Conservation (phyloP, 2,113 vertebrate species). For the Plectropomus leopardus region DNA sequence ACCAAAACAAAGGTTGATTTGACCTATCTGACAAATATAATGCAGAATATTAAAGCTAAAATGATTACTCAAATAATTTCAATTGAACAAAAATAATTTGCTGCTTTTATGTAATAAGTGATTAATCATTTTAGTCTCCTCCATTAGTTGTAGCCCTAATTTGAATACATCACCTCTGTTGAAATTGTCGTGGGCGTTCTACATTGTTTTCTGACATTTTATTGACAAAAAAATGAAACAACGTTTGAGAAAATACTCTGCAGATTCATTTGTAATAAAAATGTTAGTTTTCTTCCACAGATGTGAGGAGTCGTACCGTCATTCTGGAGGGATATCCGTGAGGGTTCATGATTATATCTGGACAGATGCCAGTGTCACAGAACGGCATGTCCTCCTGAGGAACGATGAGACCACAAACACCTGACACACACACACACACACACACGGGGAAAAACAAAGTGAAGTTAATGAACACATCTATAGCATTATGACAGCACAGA, state of each 20-base stretch:
- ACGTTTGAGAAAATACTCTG: background rate
- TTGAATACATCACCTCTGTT: background rate
- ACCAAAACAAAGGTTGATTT: background rate
- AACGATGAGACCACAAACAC: constrained; percentile 97
- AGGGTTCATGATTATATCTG: constrained; percentile 99
- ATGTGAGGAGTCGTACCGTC: constrained; percentile 87
- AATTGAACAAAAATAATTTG: background rate
- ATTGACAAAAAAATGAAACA: background rate
- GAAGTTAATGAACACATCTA: background rate
- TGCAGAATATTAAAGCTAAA: background rate
- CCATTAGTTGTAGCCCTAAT: background rate
- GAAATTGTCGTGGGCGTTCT: background rate
- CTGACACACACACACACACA: constrained; percentile 79
- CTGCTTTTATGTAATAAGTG: background rate
- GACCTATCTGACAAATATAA: background rate
- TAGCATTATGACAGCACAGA: background rate
- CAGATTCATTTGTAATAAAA: background rate
- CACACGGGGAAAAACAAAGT: background rate
- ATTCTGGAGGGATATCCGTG: constrained; percentile 98
- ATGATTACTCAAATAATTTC: background rate
- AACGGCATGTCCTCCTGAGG: constrained; percentile 99
- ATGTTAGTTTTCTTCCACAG: background rate
- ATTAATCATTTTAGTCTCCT: background rate
- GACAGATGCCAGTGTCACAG: constrained; percentile 96
- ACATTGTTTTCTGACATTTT: background rate